phyloP scores from a whole-genome alignment of 2,113 vertebrate genomes.

The Passerina amoena region DNA sequence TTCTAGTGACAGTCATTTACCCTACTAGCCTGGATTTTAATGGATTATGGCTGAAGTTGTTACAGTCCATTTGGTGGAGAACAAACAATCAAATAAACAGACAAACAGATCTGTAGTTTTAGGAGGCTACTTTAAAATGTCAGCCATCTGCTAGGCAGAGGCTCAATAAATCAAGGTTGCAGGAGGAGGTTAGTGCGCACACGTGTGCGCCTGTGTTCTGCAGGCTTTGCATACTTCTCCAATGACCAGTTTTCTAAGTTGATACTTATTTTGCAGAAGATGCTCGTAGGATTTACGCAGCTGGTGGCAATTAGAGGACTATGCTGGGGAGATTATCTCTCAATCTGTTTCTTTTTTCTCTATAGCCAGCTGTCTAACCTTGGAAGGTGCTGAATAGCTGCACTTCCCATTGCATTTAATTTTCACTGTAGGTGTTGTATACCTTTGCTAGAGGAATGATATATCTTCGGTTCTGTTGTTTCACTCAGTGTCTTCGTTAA shows the following conservation, averaged over 20 bases:
- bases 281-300: slow-evolving; percentile 63
- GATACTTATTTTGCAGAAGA: slow-evolving; percentile 71
- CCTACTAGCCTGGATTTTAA: background rate
- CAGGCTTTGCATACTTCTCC: slow-evolving; percentile 70
- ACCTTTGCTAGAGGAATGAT: background rate
- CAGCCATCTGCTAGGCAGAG: slow-evolving; percentile 66
- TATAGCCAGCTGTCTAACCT: background rate
- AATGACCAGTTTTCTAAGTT: slow-evolving; percentile 64
- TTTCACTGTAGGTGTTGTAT: background rate
- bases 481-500: rapidly evolving
- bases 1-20: background rate
- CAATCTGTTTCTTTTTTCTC: background rate
- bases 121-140: slow-evolving; percentile 38
- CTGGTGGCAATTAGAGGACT: slow-evolving; percentile 71
- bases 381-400: background rate
- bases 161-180: slow-evolving; percentile 57
- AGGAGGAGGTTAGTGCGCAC: background rate
- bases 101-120: background rate
- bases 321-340: background rate
- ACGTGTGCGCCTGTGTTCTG: slow-evolving; percentile 29
- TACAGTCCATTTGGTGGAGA: background rate
- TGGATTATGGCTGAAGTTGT: background rate
- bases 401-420: background rate
- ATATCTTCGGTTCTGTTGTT: background rate
- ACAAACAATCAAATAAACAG: background rate